These are phyloP conservation scores for Zosterops japonicus DNA, from an alignment of 2,113 vertebrate species.

Conservation along the genomic window DNA sequence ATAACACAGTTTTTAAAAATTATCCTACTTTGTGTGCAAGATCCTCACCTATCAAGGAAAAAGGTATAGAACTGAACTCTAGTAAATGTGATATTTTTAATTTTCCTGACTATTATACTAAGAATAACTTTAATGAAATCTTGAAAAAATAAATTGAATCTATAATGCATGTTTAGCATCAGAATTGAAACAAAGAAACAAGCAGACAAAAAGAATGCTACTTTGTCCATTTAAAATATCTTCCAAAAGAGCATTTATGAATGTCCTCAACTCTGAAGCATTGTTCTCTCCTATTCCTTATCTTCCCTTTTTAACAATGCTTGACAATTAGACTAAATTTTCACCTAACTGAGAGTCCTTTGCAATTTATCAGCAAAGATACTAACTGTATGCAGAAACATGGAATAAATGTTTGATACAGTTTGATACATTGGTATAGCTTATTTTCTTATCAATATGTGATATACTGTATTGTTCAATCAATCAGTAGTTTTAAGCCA, in stretches of 20 bases:
- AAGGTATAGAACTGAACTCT: neutral
- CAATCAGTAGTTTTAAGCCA: conserved; percentile 28
- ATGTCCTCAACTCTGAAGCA: neutral
- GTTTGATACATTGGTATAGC: neutral
- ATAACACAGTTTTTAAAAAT: fast-evolving
- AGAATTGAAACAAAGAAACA: neutral
- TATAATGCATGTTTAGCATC: neutral
- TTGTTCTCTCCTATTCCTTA: neutral
- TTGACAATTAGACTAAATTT: neutral
- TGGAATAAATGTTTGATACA: conserved; percentile 51
- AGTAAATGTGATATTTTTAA: neutral
- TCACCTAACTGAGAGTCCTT: neutral
- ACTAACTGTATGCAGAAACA: neutral
- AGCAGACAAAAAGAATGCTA: neutral
- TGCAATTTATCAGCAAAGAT: neutral
- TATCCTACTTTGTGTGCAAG: neutral
- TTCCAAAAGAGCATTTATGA: neutral
- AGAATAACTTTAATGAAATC: neutral
- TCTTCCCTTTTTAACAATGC: neutral
- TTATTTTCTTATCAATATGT: conserved; percentile 28
- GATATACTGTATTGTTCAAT: conserved; percentile 33
- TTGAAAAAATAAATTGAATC: neutral
- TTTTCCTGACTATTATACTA: neutral
- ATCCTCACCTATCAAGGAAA: neutral
- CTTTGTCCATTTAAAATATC: neutral